Percentiles rank a stretch among this genome's conserved stretches.
phyloP scores from a whole-genome alignment of 37 sponge, comb jelly and placozoan species.

The Cliona cf. orientalis region DNA sequence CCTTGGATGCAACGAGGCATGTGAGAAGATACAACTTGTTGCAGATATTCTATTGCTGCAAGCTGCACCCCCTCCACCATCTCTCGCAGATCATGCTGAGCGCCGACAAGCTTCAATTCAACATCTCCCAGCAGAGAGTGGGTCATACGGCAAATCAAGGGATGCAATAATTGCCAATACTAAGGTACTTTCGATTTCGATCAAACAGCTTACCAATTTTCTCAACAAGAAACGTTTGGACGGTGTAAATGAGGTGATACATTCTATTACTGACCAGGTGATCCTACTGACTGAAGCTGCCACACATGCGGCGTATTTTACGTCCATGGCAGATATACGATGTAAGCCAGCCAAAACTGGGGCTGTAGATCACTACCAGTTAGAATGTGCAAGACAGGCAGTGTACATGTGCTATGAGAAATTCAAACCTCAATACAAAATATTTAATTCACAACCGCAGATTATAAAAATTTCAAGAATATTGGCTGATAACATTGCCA shows the following conservation, averaged over 20 bases:
- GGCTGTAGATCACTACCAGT: conserved; percentile 54
- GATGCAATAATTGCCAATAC: conserved; percentile 78
- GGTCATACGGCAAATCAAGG: conserved; percentile 41
- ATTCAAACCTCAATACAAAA: conserved; percentile 52
- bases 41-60: conserved; percentile 34
- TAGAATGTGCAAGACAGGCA: conserved; percentile 54
- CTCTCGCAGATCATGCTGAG: not conserved
- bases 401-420: conserved; percentile 59
- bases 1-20: conserved; percentile 45
- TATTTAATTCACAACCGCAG: conserved; percentile 15
- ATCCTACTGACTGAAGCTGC: conserved; percentile 76
- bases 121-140: conserved; percentile 35
- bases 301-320: conserved; percentile 77
- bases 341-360: conserved; percentile 59
- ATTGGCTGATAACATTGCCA: conserved; percentile 68
- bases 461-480: conserved; percentile 67
- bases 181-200: conserved; percentile 66
- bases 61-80: not conserved
- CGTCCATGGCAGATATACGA: conserved; percentile 47
- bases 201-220: conserved; percentile 46
- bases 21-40: conserved; percentile 68
- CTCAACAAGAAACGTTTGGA: conserved; percentile 28
- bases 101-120: conserved; percentile 46
- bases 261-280: conserved; percentile 62
- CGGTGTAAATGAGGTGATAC: conserved; percentile 15